Evolutionary conservation across 1,140 invertebrate genomes (phyloP), one percentile per base, ranked within the genome.

Genomic region (Tetranychus cinnabarinus): DNA sequence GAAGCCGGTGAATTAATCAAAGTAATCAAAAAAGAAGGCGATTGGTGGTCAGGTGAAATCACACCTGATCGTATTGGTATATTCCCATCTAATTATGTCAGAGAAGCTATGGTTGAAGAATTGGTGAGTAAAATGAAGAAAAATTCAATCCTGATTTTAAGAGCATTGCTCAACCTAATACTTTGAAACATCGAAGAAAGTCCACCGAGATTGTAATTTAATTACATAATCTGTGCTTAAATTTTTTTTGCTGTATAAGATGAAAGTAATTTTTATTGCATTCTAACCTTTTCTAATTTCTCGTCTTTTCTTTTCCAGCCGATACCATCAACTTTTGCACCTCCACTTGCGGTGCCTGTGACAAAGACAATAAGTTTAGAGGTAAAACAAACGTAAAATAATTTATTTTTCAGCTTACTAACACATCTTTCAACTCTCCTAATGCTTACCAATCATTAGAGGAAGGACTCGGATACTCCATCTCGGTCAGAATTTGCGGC

Each of bases 41-140:
- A 97, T 70, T 97, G 93, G 93, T 97, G 93, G 93, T 95, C 90
- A 10, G 95, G 95, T 46, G 80, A 79, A 57, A 82, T 93, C 66
- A 15, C 7, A n/a, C 23, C 36, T 33, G 48, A 56, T 52, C 81
- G 81, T 64, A 80, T 77, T 13, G 95, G 95, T 33, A 91, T 97
- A 64, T 98, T 98, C 73, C 95, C 95, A 13, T 45, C 37, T 34
- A 58, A 42, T 33, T 46, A 45, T 33, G 57, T 58, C 34, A 1
- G 57, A 58, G 42, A 45, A 15, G 57, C 57, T 45, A 42, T 15
- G 4, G 23, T 45, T 10, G 47, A 57, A 23, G 63, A 64, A 45
- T 55, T 64, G 54, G 61, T 62, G 39, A 62, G 61, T 57, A 34
- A 6, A 33, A 42, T 13, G 39, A 52, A 12, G 3, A 33, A 31